phyloP scores from a whole-genome alignment of 2,113 vertebrate species.

The Lamprologus sp. region DNA sequence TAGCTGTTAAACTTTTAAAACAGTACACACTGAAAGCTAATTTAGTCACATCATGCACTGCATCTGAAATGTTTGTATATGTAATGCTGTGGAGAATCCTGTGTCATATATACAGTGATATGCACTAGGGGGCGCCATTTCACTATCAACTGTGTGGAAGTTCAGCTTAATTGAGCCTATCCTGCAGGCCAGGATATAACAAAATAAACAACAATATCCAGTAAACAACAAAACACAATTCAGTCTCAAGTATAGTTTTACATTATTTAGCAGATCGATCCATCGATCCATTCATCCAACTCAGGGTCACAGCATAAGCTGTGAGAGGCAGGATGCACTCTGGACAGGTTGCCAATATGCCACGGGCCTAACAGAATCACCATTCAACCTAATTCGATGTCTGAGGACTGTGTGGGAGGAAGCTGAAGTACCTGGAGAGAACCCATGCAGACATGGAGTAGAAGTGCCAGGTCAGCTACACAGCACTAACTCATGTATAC shows the following conservation, averaged over 20 bases:
- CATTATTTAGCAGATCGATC: neutral
- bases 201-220: neutral
- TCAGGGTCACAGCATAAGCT: neutral
- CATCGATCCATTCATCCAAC: neutral
- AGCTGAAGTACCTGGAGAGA: neutral
- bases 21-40: neutral
- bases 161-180: neutral
- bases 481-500: neutral
- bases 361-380: neutral
- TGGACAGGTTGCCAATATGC: neutral
- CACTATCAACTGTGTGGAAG: neutral
- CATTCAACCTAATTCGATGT: neutral
- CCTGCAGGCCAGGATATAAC: neutral
- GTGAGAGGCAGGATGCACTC: neutral
- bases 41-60: neutral
- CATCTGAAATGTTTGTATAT: neutral
- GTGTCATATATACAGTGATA: neutral
- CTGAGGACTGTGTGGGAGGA: neutral
- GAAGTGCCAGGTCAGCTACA: neutral
- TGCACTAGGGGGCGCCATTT: constrained; percentile 8
- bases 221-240: neutral
- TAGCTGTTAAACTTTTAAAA: neutral
- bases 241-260: neutral
- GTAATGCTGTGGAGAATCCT: neutral
- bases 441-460: neutral